Evolutionary conservation across 2,888 invertebrate species (phyloP).

Genomic region (Capitulum mitella): DNA sequence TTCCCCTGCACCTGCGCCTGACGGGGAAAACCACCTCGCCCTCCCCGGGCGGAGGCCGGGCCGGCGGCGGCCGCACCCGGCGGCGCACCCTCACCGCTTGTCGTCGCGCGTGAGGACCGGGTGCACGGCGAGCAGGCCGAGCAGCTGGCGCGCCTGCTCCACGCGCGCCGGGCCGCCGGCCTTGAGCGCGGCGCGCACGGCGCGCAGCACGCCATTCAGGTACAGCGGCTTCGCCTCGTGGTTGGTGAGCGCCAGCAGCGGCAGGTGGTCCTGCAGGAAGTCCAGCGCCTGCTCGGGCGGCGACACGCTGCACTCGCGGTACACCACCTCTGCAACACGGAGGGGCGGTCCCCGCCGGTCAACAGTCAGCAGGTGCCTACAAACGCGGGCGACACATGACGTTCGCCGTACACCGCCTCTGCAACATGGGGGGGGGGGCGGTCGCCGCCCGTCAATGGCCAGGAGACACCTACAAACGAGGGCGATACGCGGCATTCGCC

Average conservation of each 20-base stretch:
- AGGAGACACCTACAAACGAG: too few species aligned
- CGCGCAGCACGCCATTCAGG: slow-evolving; percentile 9
- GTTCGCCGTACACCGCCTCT: not conserved
- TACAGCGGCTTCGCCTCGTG: slow-evolving; percentile 24
- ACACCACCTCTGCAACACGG: not conserved
- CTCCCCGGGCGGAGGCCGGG: too few species aligned
- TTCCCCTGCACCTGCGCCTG: too few species aligned
- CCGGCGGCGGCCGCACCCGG: not conserved
- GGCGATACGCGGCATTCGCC: too few species aligned
- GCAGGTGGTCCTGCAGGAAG: slow-evolving; percentile 19
- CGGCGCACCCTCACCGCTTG: not conserved
- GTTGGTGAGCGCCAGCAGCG: slow-evolving; percentile 19
- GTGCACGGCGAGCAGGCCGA: slow-evolving; percentile 14
- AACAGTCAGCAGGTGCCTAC: too few species aligned
- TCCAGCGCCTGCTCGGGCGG: slow-evolving; percentile 7
- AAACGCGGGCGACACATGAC: not conserved
- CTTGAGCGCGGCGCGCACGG: not conserved
- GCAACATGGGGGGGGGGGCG: not conserved
- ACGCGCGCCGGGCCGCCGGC: not conserved
- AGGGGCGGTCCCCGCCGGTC: too few species aligned
- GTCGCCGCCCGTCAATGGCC: not conserved
- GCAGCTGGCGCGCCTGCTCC: slow-evolving; percentile 22
- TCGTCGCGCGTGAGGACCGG: not conserved
- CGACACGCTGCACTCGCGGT: not conserved
- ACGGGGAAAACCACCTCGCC: too few species aligned